Evolutionary conservation across 2,888 invertebrate species (phyloP).

Genomic region (Phrixothrix hirtus): DNA sequence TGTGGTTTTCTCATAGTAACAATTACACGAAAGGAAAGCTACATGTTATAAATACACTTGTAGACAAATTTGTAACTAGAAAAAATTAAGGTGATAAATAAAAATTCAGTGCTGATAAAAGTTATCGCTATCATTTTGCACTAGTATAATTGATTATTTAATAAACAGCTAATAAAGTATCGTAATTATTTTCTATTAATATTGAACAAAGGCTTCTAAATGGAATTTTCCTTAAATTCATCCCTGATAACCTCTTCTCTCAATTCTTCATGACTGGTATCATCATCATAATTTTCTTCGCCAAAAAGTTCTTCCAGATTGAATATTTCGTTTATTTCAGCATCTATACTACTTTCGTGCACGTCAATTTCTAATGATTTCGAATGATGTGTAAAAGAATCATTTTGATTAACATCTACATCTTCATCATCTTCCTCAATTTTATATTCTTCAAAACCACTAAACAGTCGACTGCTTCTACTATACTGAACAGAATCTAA

Average conservation of each 20-base stretch:
- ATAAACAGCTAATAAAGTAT: no score
- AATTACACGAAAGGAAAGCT: no score
- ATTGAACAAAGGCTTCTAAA: no score
- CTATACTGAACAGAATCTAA: constrained; percentile 33
- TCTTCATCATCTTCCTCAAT: constrained; percentile 13
- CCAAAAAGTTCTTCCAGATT: constrained; percentile 44
- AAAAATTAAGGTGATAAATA: no score
- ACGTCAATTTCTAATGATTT: constrained; percentile 6
- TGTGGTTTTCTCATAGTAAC: no score
- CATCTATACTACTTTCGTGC: constrained; percentile 29
- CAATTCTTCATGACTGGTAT: constrained; percentile 4
- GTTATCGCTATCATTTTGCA: no score
- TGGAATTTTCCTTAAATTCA: background rate
- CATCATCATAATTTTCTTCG: constrained; percentile 31
- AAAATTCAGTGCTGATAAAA: no score
- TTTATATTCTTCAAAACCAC: constrained; percentile 8
- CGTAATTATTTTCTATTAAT: no score
- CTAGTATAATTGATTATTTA: no score
- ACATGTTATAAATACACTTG: no score
- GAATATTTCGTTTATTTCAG: constrained; percentile 44
- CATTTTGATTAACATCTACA: constrained; percentile 15
- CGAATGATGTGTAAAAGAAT: constrained; percentile 6
- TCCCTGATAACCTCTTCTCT: constrained; percentile 5
- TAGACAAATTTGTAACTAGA: no score
- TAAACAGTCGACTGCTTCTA: constrained; percentile 9